Percentiles rank a stretch among this genome's conserved stretches.
phyloP scores from a whole-genome alignment of 2,797 vertebrate species.

The Sternotherus odoratus region DNA sequence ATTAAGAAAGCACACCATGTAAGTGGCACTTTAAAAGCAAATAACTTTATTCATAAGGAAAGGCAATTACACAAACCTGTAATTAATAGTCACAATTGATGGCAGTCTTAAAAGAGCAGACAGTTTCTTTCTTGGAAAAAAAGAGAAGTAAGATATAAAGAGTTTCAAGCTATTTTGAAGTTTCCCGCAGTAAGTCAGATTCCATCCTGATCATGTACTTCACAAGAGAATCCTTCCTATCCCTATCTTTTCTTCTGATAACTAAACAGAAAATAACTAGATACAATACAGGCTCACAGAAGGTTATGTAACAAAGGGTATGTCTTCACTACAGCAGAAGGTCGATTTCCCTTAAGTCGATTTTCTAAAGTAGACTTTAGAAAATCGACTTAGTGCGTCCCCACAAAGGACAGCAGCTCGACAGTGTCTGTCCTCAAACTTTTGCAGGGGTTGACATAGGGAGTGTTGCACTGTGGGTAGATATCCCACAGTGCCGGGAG shows the following conservation, averaged over 20 bases:
- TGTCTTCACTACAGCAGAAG: too few species aligned
- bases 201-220: not conserved
- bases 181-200: not conserved
- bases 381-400: too few species aligned
- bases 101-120: not conserved
- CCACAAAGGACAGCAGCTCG: too few species aligned
- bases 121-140: not conserved
- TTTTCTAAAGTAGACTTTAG: too few species aligned
- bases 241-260: not conserved
- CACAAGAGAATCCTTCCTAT: not conserved
- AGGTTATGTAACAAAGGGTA: not conserved
- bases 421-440: too few species aligned
- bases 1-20: not conserved
- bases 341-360: too few species aligned
- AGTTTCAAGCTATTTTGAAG: not conserved
- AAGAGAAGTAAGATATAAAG: accelerated
- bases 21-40: conserved; percentile 10
- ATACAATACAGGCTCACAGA: not conserved
- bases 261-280: not conserved
- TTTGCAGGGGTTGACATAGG: too few species aligned
- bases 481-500: too few species aligned
- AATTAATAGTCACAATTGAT: not conserved
- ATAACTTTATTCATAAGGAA: not conserved
- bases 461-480: too few species aligned
- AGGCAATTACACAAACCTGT: not conserved